phyloP scores from a whole-genome alignment of 2,888 invertebrate species.

The Limnephilus lunatus region DNA sequence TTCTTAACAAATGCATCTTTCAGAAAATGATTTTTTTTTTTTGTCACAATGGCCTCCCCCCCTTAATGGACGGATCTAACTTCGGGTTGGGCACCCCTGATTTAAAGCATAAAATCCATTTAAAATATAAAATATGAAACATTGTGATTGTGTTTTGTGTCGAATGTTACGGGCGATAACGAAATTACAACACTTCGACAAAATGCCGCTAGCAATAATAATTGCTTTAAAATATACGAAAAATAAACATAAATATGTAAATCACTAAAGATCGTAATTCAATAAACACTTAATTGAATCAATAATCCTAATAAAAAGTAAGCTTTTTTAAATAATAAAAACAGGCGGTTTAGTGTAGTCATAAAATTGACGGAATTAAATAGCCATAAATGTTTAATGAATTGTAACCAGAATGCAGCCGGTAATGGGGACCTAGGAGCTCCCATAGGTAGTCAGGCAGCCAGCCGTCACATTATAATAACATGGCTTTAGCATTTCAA shows the following conservation, averaged over 20 bases:
- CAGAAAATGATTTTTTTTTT: too few relatives aligned
- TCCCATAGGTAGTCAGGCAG: neutral
- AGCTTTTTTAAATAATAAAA: neutral
- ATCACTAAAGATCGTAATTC: neutral
- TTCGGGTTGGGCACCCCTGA: too few relatives aligned
- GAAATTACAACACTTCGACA: constrained; percentile 5
- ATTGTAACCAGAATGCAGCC: constrained; percentile 17
- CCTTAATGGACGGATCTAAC: too few relatives aligned
- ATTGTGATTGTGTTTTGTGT: constrained; percentile 19
- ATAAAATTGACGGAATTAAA: constrained; percentile 37
- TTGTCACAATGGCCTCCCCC: too few relatives aligned
- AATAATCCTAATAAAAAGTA: constrained; percentile 18
- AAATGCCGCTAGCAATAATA: constrained; percentile 28
- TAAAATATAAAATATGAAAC: neutral
- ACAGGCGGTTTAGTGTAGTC: constrained; percentile 20
- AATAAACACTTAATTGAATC: constrained; percentile 27
- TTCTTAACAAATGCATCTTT: too few relatives aligned
- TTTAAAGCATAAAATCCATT: constrained; percentile 23
- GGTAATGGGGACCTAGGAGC: neutral
- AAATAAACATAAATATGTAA: neutral
- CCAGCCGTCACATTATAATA: constrained; percentile 15
- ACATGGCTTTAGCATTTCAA: neutral
- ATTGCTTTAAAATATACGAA: neutral
- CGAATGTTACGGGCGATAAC: constrained; percentile 7
- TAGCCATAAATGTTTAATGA: constrained; percentile 16